phyloP scores from a whole-genome alignment of 2,888 invertebrate genomes.

The Drosophila anomelani region DNA sequence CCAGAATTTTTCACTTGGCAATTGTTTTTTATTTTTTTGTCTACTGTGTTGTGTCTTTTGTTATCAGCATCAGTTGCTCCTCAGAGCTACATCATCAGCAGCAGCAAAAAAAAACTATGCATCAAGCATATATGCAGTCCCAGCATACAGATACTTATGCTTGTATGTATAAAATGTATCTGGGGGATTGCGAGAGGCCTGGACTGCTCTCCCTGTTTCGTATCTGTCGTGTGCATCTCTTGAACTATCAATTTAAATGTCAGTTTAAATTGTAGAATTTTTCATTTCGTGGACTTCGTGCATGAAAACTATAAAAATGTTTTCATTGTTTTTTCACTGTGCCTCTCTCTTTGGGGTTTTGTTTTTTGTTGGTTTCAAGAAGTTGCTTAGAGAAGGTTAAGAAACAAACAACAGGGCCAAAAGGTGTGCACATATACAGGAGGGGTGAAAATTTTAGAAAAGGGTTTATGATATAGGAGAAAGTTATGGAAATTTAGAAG shows the following conservation, averaged over 20 bases:
- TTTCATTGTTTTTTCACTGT: constrained; percentile 68
- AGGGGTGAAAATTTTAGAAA: background rate
- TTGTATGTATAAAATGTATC: constrained; percentile 14
- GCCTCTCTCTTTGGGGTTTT: constrained; percentile 47
- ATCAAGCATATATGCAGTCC: constrained; percentile 35
- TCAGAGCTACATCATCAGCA: constrained; percentile 26
- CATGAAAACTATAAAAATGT: constrained; percentile 79
- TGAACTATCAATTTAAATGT: constrained; percentile 83
- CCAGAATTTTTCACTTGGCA: constrained; percentile 31
- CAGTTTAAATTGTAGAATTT: constrained; percentile 83
- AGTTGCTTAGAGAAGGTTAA: constrained; percentile 68
- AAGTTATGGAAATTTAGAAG: background rate
- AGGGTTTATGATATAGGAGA: background rate
- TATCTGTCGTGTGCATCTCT: constrained; percentile 83
- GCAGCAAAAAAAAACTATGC: constrained; percentile 43
- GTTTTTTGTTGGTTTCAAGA: constrained; percentile 58
- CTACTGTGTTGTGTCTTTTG: constrained; percentile 23
- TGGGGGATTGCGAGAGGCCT: constrained; percentile 24
- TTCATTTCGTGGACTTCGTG: constrained; percentile 81
- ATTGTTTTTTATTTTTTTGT: constrained; percentile 25
- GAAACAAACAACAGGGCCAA: constrained; percentile 32
- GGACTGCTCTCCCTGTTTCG: constrained; percentile 52
- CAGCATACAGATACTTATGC: constrained; percentile 37
- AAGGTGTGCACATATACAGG: constrained; percentile 38
- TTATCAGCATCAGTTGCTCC: constrained; percentile 55